Conservation (phyloP, 2,797 vertebrate species). For the Manis crassicaudata region DNA sequence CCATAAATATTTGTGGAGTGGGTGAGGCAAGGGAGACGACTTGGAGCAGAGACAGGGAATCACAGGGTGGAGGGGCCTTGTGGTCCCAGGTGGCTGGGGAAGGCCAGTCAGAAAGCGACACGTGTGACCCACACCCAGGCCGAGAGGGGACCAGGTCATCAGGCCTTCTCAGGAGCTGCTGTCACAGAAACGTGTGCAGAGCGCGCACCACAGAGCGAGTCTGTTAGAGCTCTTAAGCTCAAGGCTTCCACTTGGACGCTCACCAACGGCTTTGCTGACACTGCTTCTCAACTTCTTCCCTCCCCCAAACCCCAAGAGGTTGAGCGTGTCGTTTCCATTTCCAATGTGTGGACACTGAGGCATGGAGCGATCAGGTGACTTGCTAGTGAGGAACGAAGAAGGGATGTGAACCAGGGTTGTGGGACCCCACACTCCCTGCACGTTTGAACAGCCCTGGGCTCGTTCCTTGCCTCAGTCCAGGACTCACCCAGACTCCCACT, state of each 20-base stretch:
- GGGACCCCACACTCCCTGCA: accelerated
- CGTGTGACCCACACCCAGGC: too few species aligned
- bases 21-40: not conserved
- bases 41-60: not conserved
- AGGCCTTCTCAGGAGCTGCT: not conserved
- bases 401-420: not conserved
- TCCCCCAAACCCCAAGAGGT: not conserved
- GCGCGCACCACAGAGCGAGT: not conserved
- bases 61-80: not conserved
- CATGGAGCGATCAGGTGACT: not conserved
- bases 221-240: not conserved
- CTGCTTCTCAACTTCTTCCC: not conserved
- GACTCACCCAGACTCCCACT: not conserved
- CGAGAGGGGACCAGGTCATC: not conserved
- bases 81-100: not conserved
- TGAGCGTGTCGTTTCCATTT: not conserved
- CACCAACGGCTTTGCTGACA: not conserved
- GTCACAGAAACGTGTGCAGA: not conserved
- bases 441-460: accelerated
- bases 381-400: not conserved
- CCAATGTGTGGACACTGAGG: not conserved
- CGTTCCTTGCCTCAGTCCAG: accelerated
- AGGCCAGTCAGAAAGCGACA: not conserved
- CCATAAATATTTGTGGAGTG: accelerated
- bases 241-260: not conserved